Evolutionary conservation across 2,113 vertebrate species (phyloP).

Genomic region (Sander vitreus): DNA sequence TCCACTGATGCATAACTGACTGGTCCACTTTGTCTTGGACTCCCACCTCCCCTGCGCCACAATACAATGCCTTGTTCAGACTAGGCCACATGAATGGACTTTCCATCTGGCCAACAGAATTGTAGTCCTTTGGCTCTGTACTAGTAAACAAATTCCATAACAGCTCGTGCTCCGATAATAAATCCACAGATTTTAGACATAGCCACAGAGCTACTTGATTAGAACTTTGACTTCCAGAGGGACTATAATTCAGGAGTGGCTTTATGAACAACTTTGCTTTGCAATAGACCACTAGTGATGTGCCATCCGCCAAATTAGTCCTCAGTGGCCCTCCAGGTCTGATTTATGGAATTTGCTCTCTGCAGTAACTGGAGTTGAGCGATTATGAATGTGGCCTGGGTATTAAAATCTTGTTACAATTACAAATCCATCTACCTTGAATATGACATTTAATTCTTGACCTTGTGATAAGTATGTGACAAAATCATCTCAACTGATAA

Average conservation of each 20-base stretch:
- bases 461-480: not conserved
- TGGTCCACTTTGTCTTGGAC: constrained; percentile 66
- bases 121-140: constrained; percentile 55
- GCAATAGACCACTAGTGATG: constrained; percentile 2
- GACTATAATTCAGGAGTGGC: not conserved
- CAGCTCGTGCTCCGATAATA: constrained; percentile 27
- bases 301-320: constrained; percentile 25
- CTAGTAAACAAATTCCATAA: constrained; percentile 66
- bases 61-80: constrained; percentile 77
- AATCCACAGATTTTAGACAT: not conserved
- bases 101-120: constrained; percentile 44
- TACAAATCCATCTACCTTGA: not conserved
- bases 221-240: not conserved
- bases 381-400: not conserved
- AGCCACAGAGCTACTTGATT: not conserved
- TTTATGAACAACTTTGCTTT: constrained; percentile 19
- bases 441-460: not conserved
- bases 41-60: constrained; percentile 54
- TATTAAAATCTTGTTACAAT: not conserved
- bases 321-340: not conserved
- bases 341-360: constrained; percentile 27
- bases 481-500: not conserved
- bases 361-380: constrained; percentile 10
- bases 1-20: constrained; percentile 49
- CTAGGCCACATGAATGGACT: constrained; percentile 72